Evolutionary conservation across 2,888 invertebrate genomes (phyloP).

Genomic region (Dynastes grantii): DNA sequence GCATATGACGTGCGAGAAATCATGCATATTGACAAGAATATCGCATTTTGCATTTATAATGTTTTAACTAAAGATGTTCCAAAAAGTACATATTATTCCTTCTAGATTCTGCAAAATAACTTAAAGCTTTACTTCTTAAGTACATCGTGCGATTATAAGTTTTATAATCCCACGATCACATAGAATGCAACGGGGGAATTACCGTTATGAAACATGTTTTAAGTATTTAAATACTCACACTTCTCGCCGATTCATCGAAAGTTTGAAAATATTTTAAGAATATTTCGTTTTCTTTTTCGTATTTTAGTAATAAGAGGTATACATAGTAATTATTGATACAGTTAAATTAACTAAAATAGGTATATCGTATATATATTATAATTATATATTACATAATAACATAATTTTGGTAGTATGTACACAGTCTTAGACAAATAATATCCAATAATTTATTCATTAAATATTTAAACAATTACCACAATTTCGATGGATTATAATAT

Average conservation of each 20-base stretch:
- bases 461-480: slow-evolving; percentile 48
- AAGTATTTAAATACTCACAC: slow-evolving; percentile 20
- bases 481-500: slow-evolving; percentile 42
- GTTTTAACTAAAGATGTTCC: not conserved
- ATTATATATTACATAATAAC: slow-evolving; percentile 48
- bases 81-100: not conserved
- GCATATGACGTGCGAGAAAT: no score
- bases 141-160: not conserved
- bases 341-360: slow-evolving; percentile 43
- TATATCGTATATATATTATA: slow-evolving; percentile 36
- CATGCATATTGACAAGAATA: no score
- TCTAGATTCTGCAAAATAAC: not conserved
- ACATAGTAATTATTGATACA: slow-evolving; percentile 40
- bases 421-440: slow-evolving; percentile 52
- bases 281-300: slow-evolving; percentile 8
- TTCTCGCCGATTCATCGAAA: not conserved
- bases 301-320: slow-evolving; percentile 38
- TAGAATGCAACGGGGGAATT: no score
- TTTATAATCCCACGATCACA: no score
- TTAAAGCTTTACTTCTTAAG: not conserved
- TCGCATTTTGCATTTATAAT: no score
- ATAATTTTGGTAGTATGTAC: slow-evolving; percentile 53
- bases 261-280: slow-evolving; percentile 32
- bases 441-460: slow-evolving; percentile 48
- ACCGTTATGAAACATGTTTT: not conserved